Evolutionary conservation across 2,888 invertebrate species (phyloP), one percentile per base, ranked within the genome.

Genomic region (Dione vanillae): DNA sequence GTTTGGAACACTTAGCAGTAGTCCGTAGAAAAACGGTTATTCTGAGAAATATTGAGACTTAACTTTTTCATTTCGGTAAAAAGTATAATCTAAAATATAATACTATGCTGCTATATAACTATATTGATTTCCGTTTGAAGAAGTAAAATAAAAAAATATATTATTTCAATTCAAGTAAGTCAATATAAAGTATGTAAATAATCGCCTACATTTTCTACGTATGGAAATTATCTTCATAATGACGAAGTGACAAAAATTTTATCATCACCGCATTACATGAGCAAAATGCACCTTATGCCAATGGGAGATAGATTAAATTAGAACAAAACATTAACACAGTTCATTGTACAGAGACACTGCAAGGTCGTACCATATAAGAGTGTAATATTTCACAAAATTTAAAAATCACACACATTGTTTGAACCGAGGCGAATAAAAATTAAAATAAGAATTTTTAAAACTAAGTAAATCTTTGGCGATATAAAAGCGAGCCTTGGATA

Each of bases 311-410:
- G 12, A 52, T 40, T 51, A 54, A 35, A 65, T 66, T 73, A 20
- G 35, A 62, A 43, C 20, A 47, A 43, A 52, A 3, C 11, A 27
- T 27, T 27, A 2, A 27, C 1, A 61, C 51, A 43, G 52, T 64
- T 51, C 59, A 72, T 73, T 75, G 74, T 74, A 66, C 62, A 72
- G 71, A 74, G 73, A 72, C 71, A 74, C 40, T 69, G 75, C 80
- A 82, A 82, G 82, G 80, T 75, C 78, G 58, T 76, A 72, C 75
- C 74, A 76, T 73, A 66, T 76, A 75, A 69, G 72, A 75, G 70
- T 75, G 75, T 78, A 49, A 49, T 12, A 19, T 76, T 79, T 76
- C 70, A 73, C 74, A 59, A 70, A 70, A 70, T 65, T 37, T 40
- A 5, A 70, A 75, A 76, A 75, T 72, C 72, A 68, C 9, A 35